These are phyloP conservation scores for Lochmaea capreae DNA, from an alignment of 2,888 invertebrate species.

Conservation along the genomic window DNA sequence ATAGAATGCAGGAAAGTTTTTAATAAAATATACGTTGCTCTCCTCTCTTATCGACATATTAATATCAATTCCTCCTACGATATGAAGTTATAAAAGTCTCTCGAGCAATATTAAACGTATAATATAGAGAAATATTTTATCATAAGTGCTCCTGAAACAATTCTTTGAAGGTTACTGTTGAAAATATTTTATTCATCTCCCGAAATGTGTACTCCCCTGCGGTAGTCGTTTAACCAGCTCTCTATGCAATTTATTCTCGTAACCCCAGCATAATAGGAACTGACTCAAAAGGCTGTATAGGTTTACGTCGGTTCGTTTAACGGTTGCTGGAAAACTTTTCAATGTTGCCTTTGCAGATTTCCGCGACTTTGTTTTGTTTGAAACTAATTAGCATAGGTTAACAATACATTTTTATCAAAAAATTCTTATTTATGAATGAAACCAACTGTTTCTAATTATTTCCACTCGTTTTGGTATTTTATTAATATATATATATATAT, in stretches of 20 bases:
- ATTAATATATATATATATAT: too few relatives aligned
- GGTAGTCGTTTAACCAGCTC: slow-evolving; percentile 1
- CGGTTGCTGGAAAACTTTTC: not conserved
- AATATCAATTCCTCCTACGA: too few relatives aligned
- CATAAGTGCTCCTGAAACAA: too few relatives aligned
- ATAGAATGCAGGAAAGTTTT: too few relatives aligned
- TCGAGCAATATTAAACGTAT: not conserved
- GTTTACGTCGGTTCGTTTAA: not conserved
- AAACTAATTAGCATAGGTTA: not conserved
- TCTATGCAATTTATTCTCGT: slow-evolving; percentile 3
- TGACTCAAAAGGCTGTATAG: not conserved
- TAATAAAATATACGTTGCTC: too few relatives aligned
- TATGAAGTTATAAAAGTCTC: not conserved
- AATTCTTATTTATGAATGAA: not conserved
- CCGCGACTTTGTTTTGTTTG: not conserved
- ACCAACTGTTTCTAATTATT: too few relatives aligned
- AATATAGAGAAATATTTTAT: too few relatives aligned
- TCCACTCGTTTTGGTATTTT: too few relatives aligned
- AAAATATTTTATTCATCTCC: not conserved
- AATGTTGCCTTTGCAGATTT: not conserved
- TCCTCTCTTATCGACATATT: too few relatives aligned
- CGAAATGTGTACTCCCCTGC: not conserved
- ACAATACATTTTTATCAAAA: not conserved
- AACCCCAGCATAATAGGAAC: not conserved
- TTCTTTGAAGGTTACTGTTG: not conserved